These are phyloP conservation scores for Podiceps cristatus DNA, from an alignment of 2,113 vertebrate species.

Conservation along the genomic window DNA sequence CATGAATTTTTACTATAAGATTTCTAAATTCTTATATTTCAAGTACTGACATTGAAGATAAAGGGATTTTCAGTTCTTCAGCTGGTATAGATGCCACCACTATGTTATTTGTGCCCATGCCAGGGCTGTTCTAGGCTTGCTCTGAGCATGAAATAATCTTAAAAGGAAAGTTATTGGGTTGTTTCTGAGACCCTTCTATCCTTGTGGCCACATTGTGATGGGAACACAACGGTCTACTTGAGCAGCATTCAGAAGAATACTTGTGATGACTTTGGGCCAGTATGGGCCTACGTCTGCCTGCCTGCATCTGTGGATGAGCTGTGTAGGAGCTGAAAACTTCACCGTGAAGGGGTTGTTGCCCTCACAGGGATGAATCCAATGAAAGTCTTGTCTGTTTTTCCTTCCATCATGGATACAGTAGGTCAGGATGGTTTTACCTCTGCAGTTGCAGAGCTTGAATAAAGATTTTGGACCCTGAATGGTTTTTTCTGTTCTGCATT, in stretches of 20 bases:
- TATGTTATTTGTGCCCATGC: not conserved
- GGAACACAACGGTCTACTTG: not conserved
- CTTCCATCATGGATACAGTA: not conserved
- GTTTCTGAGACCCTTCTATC: not conserved
- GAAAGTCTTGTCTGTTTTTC: not conserved
- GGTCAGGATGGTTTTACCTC: not conserved
- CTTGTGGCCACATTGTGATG: not conserved
- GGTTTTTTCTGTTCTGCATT: not conserved
- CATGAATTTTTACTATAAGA: not conserved
- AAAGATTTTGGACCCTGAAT: not conserved
- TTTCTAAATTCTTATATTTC: not conserved
- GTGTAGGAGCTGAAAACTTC: not conserved
- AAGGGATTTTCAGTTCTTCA: not conserved
- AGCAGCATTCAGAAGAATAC: not conserved
- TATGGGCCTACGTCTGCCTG: not conserved
- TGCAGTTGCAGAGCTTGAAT: not conserved
- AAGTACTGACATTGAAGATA: not conserved
- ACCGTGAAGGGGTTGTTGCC: not conserved
- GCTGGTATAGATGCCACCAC: not conserved
- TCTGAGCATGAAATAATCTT: not conserved
- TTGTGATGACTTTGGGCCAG: not conserved
- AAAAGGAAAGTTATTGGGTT: not conserved
- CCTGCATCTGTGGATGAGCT: not conserved
- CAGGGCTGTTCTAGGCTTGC: not conserved
- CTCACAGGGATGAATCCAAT: not conserved